These are phyloP conservation scores for Brienomyrus longianalis DNA, from an alignment of 2,113 vertebrate genomes.

Conservation along the genomic window DNA sequence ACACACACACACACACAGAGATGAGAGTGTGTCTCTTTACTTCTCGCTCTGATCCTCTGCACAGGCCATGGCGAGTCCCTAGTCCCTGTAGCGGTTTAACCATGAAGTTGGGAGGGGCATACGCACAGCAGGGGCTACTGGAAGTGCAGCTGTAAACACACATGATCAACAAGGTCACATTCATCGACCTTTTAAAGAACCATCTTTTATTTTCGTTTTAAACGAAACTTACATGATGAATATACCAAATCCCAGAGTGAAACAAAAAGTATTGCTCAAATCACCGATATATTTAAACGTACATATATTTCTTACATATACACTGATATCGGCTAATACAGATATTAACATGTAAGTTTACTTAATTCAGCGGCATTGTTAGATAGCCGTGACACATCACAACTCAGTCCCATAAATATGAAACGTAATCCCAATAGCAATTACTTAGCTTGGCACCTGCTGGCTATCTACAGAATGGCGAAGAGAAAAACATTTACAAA, in stretches of 20 bases:
- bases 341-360: neutral
- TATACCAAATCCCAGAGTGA: neutral
- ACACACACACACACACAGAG: neutral
- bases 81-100: slow-evolving; percentile 14
- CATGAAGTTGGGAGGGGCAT: slow-evolving; percentile 28
- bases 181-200: neutral
- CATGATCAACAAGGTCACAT: slow-evolving; percentile 3
- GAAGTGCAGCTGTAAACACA: slow-evolving; percentile 16
- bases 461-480: neutral
- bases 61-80: slow-evolving; percentile 44
- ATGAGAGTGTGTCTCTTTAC: slow-evolving; percentile 29
- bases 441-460: neutral
- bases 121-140: neutral
- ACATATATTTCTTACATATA: neutral
- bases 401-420: neutral
- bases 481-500: neutral
- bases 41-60: slow-evolving; percentile 56
- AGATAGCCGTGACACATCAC: neutral
- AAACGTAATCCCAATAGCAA: neutral
- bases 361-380: neutral
- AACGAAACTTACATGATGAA: neutral
- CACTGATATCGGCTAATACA: neutral
- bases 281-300: neutral
- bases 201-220: neutral
- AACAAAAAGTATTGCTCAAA: neutral